Conservation (phyloP, 2,888 invertebrate species). For the Heteromurus nitidus region DNA sequence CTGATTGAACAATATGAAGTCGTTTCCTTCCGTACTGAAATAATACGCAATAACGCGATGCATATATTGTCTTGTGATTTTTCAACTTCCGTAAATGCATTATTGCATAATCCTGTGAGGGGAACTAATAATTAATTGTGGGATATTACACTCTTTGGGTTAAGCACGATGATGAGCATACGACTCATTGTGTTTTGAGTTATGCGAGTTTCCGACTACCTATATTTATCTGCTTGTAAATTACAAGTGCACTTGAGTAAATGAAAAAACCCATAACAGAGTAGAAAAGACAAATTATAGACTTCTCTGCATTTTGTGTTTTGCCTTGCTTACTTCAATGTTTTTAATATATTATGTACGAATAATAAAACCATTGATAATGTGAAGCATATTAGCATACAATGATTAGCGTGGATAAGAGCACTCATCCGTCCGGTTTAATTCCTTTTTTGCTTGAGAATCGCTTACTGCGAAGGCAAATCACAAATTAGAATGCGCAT, state of each 20-base stretch:
- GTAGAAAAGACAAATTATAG: background rate
- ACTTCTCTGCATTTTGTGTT: background rate
- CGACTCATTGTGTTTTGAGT: too few species aligned
- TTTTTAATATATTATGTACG: background rate
- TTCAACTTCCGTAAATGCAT: slow-evolving; percentile 59
- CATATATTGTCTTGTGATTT: slow-evolving; percentile 6
- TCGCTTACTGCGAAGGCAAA: slow-evolving; percentile 13
- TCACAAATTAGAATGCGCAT: slow-evolving; percentile 11
- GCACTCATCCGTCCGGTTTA: slow-evolving; percentile 59
- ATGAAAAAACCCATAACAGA: background rate
- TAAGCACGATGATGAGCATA: background rate
- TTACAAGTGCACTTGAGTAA: background rate
- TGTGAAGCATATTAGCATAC: slow-evolving; percentile 33
- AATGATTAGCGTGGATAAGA: slow-evolving; percentile 43
- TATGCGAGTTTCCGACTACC: too few species aligned
- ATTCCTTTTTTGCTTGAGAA: slow-evolving; percentile 43
- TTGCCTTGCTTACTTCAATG: background rate
- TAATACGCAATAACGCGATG: slow-evolving; percentile 12
- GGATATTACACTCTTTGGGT: slow-evolving; percentile 15
- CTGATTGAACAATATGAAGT: slow-evolving; percentile 1
- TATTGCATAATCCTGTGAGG: slow-evolving; percentile 58
- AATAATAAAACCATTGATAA: slow-evolving; percentile 20
- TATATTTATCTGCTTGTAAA: too few species aligned
- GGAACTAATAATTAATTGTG: slow-evolving; percentile 60
- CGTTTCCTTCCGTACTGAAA: slow-evolving; percentile 61